These are phyloP conservation scores for Luehdorfia chinensis DNA, from an alignment of 1,140 invertebrate genomes.

Conservation along the genomic window DNA sequence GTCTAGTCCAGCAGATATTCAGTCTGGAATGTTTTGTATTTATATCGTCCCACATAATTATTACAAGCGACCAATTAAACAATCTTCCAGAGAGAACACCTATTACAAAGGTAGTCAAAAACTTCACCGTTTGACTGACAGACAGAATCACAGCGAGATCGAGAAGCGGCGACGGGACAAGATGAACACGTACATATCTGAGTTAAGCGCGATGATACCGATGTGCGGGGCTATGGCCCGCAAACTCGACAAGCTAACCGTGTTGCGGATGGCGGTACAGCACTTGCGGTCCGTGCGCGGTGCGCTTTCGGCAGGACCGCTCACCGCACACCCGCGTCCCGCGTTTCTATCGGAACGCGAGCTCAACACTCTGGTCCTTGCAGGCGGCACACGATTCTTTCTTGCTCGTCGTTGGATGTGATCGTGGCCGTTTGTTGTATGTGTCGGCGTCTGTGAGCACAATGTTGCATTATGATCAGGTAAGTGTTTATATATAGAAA, in stretches of 20 bases:
- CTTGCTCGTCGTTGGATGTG: slow-evolving; percentile 95
- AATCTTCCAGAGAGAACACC: no score
- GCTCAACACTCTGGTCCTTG: slow-evolving; percentile 87
- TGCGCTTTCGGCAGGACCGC: slow-evolving; percentile 46
- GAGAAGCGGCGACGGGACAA: slow-evolving; percentile 96
- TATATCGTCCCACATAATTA: no score
- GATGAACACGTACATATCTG: slow-evolving; percentile 97
- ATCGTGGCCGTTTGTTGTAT: slow-evolving; percentile 92
- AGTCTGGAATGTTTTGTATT: no score
- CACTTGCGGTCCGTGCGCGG: slow-evolving; percentile 81
- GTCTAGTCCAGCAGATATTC: no score
- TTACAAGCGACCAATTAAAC: no score
- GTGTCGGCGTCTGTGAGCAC: slow-evolving; percentile 93
- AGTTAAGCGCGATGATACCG: slow-evolving; percentile 93
- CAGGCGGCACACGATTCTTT: slow-evolving; percentile 94
- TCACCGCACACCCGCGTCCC: slow-evolving; percentile 81
- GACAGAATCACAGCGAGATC: slow-evolving; percentile 97
- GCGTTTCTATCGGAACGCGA: slow-evolving; percentile 93
- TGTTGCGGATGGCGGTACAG: slow-evolving; percentile 95
- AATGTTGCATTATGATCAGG: slow-evolving; percentile 91
- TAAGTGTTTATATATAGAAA: slow-evolving; percentile 47
- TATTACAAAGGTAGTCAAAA: no score
- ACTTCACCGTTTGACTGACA: no score
- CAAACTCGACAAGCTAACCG: slow-evolving; percentile 96
- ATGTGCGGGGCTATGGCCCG: slow-evolving; percentile 95